Conservation (phyloP, 1,140 invertebrate species). For the Aphidius gifuensis region DNA sequence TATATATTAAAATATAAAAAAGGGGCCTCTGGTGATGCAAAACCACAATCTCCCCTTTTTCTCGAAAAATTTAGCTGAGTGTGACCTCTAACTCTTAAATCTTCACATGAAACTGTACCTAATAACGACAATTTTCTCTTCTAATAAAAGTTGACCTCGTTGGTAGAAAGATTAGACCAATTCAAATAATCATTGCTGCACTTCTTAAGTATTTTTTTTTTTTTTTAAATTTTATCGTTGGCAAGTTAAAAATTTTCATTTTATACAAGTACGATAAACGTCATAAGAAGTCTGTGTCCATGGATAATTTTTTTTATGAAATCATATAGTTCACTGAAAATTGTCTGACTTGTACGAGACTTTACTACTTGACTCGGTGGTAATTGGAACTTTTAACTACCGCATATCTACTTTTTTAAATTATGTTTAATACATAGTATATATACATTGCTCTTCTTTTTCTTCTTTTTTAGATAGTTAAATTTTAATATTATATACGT, state of each 20-base stretch:
- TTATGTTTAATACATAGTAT: too few species aligned
- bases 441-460: too few species aligned
- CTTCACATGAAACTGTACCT: slow-evolving; percentile 35
- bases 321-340: slow-evolving; percentile 17
- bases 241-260: neutral
- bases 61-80: slow-evolving; percentile 48
- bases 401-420: neutral
- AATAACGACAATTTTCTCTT: slow-evolving; percentile 41
- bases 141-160: slow-evolving; percentile 38
- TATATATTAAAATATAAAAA: neutral
- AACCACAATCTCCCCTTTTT: slow-evolving; percentile 39
- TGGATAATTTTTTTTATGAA: slow-evolving; percentile 15
- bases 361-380: slow-evolving; percentile 2
- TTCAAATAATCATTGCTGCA: too few species aligned
- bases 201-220: too few species aligned
- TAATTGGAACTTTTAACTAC: neutral
- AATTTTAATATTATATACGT: too few species aligned
- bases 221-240: neutral
- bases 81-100: slow-evolving; percentile 36
- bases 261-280: slow-evolving; percentile 6
- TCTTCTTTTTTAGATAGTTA: too few species aligned
- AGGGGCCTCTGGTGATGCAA: slow-evolving; percentile 44
- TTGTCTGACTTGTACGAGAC: neutral
- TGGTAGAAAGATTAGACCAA: too few species aligned
- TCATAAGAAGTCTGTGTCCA: slow-evolving; percentile 12